phyloP scores from a whole-genome alignment of 2,797 vertebrate species.

The Melopsittacus undulatus region DNA sequence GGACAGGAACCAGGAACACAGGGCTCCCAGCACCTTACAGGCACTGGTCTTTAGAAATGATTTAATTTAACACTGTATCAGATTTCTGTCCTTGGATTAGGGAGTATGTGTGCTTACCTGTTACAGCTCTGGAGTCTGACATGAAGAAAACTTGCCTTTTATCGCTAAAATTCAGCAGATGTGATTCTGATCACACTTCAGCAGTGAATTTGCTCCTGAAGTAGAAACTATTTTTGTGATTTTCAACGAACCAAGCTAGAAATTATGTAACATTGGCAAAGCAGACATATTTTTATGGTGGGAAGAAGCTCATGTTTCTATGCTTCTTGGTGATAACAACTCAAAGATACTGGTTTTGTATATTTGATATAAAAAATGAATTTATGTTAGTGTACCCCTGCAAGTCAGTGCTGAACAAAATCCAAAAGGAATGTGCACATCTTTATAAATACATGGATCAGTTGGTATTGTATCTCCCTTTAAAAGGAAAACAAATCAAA shows the following conservation, averaged over 20 bases:
- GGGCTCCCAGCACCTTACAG: too few species aligned
- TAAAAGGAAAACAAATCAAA: not conserved
- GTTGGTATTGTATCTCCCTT: not conserved
- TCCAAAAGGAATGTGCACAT: not conserved
- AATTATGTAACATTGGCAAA: not conserved
- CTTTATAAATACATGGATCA: not conserved
- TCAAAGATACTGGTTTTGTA: not conserved
- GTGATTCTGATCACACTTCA: not conserved
- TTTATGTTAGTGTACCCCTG: not conserved
- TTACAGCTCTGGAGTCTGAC: not conserved
- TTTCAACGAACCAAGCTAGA: not conserved
- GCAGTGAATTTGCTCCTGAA: not conserved
- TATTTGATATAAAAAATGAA: not conserved
- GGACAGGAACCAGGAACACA: accelerated
- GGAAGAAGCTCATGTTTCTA: not conserved
- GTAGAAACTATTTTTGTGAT: not conserved
- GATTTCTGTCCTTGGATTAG: not conserved
- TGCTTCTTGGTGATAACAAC: not conserved
- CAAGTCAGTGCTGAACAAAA: not conserved
- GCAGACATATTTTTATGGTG: not conserved
- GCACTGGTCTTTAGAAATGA: not conserved
- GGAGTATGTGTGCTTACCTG: not conserved
- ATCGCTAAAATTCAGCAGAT: not conserved
- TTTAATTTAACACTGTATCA: not conserved
- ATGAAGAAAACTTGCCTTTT: not conserved